phyloP scores from a whole-genome alignment of 2,797 vertebrate genomes.

The Neopelma chrysocephalum region DNA sequence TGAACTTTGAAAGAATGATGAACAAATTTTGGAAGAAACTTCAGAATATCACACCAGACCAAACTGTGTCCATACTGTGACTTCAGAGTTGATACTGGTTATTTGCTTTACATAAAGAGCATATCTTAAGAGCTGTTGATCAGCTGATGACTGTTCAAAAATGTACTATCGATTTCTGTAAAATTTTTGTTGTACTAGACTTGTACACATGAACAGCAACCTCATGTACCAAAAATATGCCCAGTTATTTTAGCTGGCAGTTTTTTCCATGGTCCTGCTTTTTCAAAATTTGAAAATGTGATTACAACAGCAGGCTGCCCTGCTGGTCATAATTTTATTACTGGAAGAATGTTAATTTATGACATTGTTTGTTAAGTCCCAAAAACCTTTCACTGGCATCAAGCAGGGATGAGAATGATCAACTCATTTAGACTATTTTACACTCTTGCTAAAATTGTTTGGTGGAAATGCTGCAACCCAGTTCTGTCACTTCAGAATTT shows the following conservation, averaged over 20 bases:
- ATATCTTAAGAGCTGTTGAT: background rate
- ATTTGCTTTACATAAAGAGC: background rate
- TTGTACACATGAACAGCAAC: accelerated
- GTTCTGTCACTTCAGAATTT: constrained; percentile 9
- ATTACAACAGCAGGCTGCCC: background rate
- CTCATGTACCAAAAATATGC: background rate
- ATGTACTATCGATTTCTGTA: background rate
- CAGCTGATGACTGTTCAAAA: background rate
- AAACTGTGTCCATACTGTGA: background rate
- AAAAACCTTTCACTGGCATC: background rate
- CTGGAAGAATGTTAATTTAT: background rate
- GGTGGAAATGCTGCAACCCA: background rate
- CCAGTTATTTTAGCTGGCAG: background rate
- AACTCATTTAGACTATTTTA: background rate
- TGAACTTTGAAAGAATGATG: background rate
- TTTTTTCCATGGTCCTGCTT: background rate
- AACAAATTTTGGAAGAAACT: background rate
- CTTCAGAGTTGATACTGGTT: background rate
- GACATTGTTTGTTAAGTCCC: background rate
- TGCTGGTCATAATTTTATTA: background rate
- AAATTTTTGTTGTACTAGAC: background rate
- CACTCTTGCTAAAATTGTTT: background rate
- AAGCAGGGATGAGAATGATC: background rate
- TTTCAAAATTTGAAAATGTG: background rate
- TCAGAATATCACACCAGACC: background rate